Evolutionary conservation across 2,797 vertebrate genomes (phyloP).

Genomic region (Hephaestus fuliginosus): DNA sequence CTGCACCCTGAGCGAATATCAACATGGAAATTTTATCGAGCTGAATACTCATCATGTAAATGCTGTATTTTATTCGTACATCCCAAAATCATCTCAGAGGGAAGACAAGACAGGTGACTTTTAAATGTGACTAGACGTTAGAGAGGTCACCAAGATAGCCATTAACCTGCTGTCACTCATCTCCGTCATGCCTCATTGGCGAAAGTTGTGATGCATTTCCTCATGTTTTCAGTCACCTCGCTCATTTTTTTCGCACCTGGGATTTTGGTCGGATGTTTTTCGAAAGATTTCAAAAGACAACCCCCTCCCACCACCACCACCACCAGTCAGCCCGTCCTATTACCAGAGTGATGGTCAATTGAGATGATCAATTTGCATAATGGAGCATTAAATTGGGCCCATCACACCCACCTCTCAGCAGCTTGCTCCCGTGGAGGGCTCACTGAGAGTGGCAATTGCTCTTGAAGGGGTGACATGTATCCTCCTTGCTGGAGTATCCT

Average conservation of each 20-base stretch:
- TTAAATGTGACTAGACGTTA: slow-evolving; percentile 72
- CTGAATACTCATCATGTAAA: slow-evolving; percentile 57
- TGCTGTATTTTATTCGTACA: slow-evolving; percentile 26
- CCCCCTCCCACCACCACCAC: slow-evolving; percentile 57
- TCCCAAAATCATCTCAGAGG: slow-evolving; percentile 5
- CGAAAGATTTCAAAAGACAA: slow-evolving; percentile 76
- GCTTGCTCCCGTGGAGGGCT: slow-evolving; percentile 78
- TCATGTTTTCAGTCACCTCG: slow-evolving; percentile 70
- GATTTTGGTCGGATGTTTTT: slow-evolving; percentile 78
- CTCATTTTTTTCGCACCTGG: slow-evolving; percentile 82
- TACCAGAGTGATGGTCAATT: slow-evolving; percentile 88
- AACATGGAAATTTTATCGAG: slow-evolving; percentile 31
- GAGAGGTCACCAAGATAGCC: slow-evolving; percentile 66
- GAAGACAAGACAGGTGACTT: slow-evolving; percentile 71
- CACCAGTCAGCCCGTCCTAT: slow-evolving; percentile 80
- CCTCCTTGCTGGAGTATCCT: slow-evolving; percentile 72
- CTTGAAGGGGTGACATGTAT: slow-evolving; percentile 75
- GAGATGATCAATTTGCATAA: slow-evolving; percentile 91
- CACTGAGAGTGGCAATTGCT: slow-evolving; percentile 79
- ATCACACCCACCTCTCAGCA: slow-evolving; percentile 81
- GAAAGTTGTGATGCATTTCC: slow-evolving; percentile 70
- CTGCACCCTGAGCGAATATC: background rate
- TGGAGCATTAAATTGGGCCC: slow-evolving; percentile 89
- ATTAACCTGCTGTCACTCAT: slow-evolving; percentile 77
- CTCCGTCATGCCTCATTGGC: slow-evolving; percentile 76